Percentiles rank a stretch among this genome's conserved stretches.
These are phyloP conservation scores for Elephas maximus DNA, from an alignment of 2,113 vertebrate genomes.

Conservation along the genomic window DNA sequence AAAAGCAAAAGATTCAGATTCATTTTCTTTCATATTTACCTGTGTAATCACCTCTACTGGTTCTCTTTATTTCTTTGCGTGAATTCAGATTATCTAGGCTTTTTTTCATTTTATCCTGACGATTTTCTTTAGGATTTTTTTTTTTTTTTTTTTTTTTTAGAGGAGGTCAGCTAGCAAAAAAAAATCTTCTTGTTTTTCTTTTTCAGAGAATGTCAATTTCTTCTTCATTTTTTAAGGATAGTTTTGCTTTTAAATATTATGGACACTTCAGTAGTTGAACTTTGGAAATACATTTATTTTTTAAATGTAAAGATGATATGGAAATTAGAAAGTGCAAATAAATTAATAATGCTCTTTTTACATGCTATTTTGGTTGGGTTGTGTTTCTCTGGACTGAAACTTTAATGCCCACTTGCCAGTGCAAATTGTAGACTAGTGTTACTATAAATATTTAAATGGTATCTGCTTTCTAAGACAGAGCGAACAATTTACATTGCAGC, in stretches of 20 bases:
- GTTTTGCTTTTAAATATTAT: background rate
- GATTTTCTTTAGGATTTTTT: too few species aligned
- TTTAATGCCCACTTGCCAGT: background rate
- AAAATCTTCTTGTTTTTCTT: too few species aligned
- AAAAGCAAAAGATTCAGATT: background rate
- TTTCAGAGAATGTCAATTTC: too few species aligned
- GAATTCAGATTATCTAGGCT: too few species aligned
- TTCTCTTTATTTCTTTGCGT: background rate
- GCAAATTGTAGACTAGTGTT: background rate
- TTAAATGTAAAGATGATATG: background rate
- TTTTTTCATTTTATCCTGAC: too few species aligned
- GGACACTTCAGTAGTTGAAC: background rate
- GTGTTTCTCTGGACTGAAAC: background rate
- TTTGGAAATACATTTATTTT: background rate
- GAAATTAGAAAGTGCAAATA: background rate
- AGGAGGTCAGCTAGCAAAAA: too few species aligned
- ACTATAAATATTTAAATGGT: constrained; percentile 35
- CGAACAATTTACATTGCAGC: background rate
- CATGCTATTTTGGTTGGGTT: background rate
- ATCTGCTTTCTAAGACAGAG: constrained; percentile 28
- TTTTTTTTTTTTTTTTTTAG: too few species aligned
- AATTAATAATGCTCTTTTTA: background rate
- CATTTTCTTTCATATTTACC: background rate
- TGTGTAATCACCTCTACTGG: background rate
- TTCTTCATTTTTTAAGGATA: background rate